phyloP scores from a whole-genome alignment of 2,797 vertebrate species.

The Phaenicophaeus curvirostris region DNA sequence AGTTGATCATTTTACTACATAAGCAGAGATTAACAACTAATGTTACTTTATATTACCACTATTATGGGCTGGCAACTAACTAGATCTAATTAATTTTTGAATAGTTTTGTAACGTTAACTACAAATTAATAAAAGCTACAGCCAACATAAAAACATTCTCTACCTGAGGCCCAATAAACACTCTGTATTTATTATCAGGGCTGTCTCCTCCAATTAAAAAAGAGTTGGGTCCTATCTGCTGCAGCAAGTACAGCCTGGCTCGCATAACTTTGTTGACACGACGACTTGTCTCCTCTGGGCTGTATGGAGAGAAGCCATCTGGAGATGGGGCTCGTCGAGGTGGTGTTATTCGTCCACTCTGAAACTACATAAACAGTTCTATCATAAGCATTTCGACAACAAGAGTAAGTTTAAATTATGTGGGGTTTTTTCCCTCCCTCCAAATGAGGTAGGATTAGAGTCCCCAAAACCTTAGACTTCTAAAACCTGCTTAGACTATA shows the following conservation, averaged over 20 bases:
- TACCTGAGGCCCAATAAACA: slow-evolving; percentile 92
- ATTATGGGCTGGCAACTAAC: not conserved
- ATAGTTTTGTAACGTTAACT: not conserved
- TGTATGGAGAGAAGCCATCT: slow-evolving; percentile 89
- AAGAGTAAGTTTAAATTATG: not conserved
- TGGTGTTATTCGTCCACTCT: slow-evolving; percentile 88
- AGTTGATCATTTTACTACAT: not conserved
- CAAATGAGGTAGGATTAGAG: not conserved
- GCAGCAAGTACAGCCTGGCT: slow-evolving; percentile 84
- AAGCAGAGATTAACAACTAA: not conserved
- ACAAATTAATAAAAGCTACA: not conserved
- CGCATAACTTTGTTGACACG: slow-evolving; percentile 88
- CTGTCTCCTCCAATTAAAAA: slow-evolving; percentile 86
- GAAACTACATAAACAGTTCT: slow-evolving; percentile 76
- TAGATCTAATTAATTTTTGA: not conserved
- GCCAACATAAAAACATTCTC: not conserved
- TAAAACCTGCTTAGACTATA: not conserved
- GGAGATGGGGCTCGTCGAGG: slow-evolving; percentile 89
- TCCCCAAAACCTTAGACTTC: not conserved
- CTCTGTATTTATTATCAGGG: slow-evolving; percentile 85
- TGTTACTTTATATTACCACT: not conserved
- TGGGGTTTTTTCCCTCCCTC: not conserved
- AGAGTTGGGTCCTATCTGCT: slow-evolving; percentile 88
- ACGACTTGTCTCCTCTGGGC: slow-evolving; percentile 86
- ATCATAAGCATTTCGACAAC: not conserved